Percentiles rank a stretch among this genome's conserved stretches.
Evolutionary conservation across 1,140 invertebrate species (phyloP).

Genomic region (Cardiocondyla obscurior): DNA sequence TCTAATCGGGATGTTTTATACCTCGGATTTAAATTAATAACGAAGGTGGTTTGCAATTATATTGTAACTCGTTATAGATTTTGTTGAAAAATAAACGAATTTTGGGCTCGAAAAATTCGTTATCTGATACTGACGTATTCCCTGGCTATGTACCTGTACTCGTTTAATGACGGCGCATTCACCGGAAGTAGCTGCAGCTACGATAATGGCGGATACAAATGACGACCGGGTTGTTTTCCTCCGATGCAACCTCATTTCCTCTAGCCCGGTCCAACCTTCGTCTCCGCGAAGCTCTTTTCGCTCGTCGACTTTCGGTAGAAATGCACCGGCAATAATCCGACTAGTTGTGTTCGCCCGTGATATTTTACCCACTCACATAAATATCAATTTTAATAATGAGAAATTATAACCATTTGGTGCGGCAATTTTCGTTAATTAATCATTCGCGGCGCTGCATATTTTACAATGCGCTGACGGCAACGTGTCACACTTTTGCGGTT

Average conservation of each 20-base stretch:
- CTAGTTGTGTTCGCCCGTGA: background rate
- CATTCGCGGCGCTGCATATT: background rate
- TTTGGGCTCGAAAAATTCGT: constrained; percentile 12
- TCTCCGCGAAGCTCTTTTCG: constrained; percentile 11
- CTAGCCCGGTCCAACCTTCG: background rate
- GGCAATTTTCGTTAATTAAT: background rate
- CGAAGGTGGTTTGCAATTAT: background rate
- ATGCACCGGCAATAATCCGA: constrained; percentile 29
- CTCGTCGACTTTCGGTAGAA: constrained; percentile 1
- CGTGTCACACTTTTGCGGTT: background rate
- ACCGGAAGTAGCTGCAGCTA: constrained; percentile 18
- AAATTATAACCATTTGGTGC: background rate
- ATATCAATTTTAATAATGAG: background rate
- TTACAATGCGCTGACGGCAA: background rate
- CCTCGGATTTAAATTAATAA: background rate
- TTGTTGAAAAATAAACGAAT: constrained; percentile 3
- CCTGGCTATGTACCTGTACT: constrained; percentile 38
- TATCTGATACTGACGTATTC: constrained; percentile 20
- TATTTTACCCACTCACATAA: background rate
- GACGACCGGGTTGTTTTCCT: constrained; percentile 48
- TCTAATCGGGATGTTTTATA: background rate
- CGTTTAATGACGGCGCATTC: constrained; percentile 21
- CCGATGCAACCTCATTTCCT: too few relatives aligned
- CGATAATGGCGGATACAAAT: constrained; percentile 63
- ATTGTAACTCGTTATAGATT: background rate